Evolutionary conservation across 2,888 invertebrate genomes (phyloP), one percentile per base, ranked within the genome.

Genomic region (Drosophila ochracea): DNA sequence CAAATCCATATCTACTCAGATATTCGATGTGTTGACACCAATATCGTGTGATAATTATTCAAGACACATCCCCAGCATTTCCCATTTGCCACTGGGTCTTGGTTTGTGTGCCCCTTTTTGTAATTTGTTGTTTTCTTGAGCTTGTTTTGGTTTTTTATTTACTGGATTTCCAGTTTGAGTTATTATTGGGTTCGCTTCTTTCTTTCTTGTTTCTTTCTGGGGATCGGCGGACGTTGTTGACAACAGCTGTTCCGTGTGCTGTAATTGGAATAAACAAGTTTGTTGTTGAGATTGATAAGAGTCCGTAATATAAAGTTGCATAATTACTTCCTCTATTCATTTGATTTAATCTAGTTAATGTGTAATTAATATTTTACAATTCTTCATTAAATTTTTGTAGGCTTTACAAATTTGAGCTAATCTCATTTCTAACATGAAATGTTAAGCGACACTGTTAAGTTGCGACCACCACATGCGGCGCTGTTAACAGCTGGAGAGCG

Each of bases 191-290:
- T 30, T 50, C 28, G 54, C 37, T 47, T 66, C 47, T 49, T 54
- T 39, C 49, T 25, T 54, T 28, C 35, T 30, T 39, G 49, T 57
- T 31, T 31, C 28, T 50, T 68, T 19, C 28, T n/a, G 57, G 39
- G 30, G 43, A 30, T 43, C 58, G n/a, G 52, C 55, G 25, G 30
- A 50, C 50, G 25, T 25, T 25, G 68, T 57, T 65, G 63, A 57
- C 55, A 65, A 65, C 90, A 89, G 89, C 88, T 89, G 84, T 76
- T 70, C 60, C 68, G 35, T 55, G 67, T 87, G 69, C 65, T 77
- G 82, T 80, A 87, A 87, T 64, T 82, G 67, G 43, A 76, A 69
- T 80, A 83, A 89, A 78, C 76, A 83, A 63, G 65, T 53, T 57
- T 59, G 21, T 67, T 70, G 41, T 49, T 58, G 52, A 19, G 6